A percentile compares a stretch with the other conserved stretches of the same genome.
Conservation (phyloP, 2,113 vertebrate species). For the Upupa epops region DNA sequence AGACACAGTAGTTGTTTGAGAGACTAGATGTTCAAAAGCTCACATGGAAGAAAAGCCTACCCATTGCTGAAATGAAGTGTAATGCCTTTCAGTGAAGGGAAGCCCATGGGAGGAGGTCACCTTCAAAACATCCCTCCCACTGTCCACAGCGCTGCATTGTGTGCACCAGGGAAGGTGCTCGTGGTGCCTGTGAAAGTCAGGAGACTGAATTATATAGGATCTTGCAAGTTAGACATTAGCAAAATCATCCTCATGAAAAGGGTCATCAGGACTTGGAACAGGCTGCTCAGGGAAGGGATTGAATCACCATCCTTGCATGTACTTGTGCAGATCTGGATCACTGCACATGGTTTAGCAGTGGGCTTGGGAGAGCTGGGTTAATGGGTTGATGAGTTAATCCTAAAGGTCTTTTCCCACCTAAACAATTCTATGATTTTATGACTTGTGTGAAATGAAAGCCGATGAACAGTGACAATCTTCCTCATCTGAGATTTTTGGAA, state of each 20-base stretch:
- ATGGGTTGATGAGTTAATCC: too few relatives aligned
- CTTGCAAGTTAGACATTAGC: background rate
- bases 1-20: background rate
- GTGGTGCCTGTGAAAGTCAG: fast-evolving
- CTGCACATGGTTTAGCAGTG: too few relatives aligned
- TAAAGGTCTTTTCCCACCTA: too few relatives aligned
- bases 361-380: too few relatives aligned
- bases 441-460: background rate
- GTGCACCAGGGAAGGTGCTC: background rate
- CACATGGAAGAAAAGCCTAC: background rate
- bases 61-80: background rate
- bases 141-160: fast-evolving
- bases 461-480: background rate
- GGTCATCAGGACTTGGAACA: too few relatives aligned
- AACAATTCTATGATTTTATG: background rate
- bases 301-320: too few relatives aligned
- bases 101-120: background rate
- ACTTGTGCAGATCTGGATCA: too few relatives aligned
- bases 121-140: background rate
- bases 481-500: background rate
- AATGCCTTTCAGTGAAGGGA: background rate
- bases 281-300: too few relatives aligned
- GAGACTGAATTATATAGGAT: background rate
- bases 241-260: too few relatives aligned
- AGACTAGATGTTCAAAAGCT: background rate